Evolutionary conservation across 1,140 invertebrate genomes (phyloP).

Genomic region (Lepidostoma basale): DNA sequence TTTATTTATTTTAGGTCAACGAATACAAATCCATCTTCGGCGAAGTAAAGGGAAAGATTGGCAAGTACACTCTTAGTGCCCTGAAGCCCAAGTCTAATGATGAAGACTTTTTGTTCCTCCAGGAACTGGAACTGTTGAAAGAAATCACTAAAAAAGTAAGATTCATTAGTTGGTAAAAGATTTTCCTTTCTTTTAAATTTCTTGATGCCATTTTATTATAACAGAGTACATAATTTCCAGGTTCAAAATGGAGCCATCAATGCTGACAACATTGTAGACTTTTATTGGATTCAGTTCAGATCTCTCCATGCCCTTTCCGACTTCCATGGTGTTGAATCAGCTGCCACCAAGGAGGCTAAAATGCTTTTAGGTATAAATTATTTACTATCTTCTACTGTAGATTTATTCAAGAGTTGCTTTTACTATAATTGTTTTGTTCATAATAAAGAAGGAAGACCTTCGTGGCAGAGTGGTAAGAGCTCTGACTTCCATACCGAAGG

Average conservation of each 20-base stretch:
- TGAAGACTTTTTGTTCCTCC: constrained; percentile 69
- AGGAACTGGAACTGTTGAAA: constrained; percentile 68
- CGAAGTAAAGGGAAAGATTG: constrained; percentile 57
- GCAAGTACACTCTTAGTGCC: constrained; percentile 56
- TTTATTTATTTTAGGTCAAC: constrained; percentile 50
- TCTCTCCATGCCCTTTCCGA: constrained; percentile 68
- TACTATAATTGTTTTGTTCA: too few relatives aligned
- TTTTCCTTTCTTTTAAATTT: neutral
- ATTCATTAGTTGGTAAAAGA: neutral
- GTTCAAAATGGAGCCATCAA: constrained; percentile 57
- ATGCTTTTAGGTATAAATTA: constrained; percentile 60
- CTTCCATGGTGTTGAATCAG: constrained; percentile 70
- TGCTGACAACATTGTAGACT: constrained; percentile 65
- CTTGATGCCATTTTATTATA: constrained; percentile 1
- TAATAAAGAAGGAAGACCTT: too few relatives aligned
- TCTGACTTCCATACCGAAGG: too few relatives aligned
- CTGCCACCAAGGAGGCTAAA: constrained; percentile 70
- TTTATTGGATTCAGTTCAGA: constrained; percentile 70
- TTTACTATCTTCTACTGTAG: too few relatives aligned
- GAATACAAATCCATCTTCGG: constrained; percentile 60
- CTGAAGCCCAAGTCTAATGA: constrained; percentile 65
- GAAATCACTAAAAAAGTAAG: constrained; percentile 65
- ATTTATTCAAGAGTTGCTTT: too few relatives aligned
- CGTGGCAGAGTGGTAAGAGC: too few relatives aligned
- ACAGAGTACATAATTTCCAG: constrained; percentile 49